Evolutionary conservation across 1,140 invertebrate species (phyloP), one percentile per base, ranked within the genome.

Genomic region (Belonocnema kinseyi): DNA sequence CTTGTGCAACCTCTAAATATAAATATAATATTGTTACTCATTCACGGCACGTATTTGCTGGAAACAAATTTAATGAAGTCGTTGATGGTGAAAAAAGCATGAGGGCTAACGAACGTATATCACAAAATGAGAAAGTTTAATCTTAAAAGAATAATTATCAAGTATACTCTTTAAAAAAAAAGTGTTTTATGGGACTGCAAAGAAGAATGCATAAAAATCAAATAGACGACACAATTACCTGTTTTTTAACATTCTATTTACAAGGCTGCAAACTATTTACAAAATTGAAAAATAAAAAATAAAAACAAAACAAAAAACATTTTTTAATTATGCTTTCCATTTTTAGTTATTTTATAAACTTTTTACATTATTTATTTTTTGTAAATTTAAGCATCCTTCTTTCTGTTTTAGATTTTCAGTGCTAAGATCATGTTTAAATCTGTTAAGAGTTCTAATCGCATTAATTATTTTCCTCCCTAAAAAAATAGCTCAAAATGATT

Each of bases 111-210:
- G 14, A 46, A 66, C 5, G 26, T n/a, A 13, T n/a, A 66, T 46
- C 26, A 66, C 1, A 66, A 61, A 66, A 66, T 66, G 33, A 46
- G 26, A 66, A 66, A 66, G 61, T 66, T 66, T 66, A 66, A 66
- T 66, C 14, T 66, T 66, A 66, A 66, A 17, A 56, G n/a, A 66
- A 66, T 33, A 40, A 66, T 14, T 12, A 33, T 66, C 40, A 13
- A 33, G 8, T 40, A 14, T 33, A 33, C 16, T 17, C 0, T 56
- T 56, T 19, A 6, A 19, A 46, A 66, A 16, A 40, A 66, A 16
- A 40, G 46, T n/a, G 14, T 40, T 66, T 66, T 10, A 33, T n/a
- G 8, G 0, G 8, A 66, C 8, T 66, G n/a, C n/a, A 66, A 40
- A 66, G 33, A 66, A 66, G 26, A 16, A 66, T 66, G 61, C 21